These are phyloP conservation scores for Galaxias olidus DNA, from an alignment of 2,797 vertebrate species.

Conservation along the genomic window DNA sequence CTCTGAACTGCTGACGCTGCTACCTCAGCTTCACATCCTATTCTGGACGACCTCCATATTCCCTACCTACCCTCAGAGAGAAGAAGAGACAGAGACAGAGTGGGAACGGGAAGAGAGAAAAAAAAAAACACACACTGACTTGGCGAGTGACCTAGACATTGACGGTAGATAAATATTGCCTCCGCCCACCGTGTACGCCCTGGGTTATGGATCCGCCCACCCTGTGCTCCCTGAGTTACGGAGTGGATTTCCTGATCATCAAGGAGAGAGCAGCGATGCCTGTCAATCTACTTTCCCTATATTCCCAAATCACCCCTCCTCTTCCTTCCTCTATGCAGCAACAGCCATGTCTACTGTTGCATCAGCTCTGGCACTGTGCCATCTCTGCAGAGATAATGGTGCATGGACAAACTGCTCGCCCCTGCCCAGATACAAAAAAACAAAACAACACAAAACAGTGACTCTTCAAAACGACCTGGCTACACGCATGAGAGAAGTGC, in stretches of 20 bases:
- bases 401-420: neutral
- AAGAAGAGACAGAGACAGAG: too few species aligned
- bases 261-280: slow-evolving; percentile 8
- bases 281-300: too few species aligned
- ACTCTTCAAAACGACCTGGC: neutral
- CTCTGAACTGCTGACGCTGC: slow-evolving; percentile 15
- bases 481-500: neutral
- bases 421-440: neutral
- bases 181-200: neutral
- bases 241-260: slow-evolving; percentile 12
- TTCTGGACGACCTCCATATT: neutral
- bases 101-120: too few species aligned
- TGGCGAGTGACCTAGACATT: slow-evolving; percentile 14
- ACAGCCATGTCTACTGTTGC: neutral
- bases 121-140: neutral
- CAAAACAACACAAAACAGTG: neutral
- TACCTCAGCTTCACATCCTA: slow-evolving; percentile 1
- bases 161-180: slow-evolving; percentile 9
- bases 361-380: slow-evolving; percentile 2
- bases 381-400: neutral
- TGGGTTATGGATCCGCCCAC: too few species aligned
- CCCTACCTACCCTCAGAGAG: neutral
- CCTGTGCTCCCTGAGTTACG: neutral
- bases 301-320: neutral
- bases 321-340: neutral